phyloP scores from a whole-genome alignment of 2,888 invertebrate species.

The Linnaemya vulpina region DNA sequence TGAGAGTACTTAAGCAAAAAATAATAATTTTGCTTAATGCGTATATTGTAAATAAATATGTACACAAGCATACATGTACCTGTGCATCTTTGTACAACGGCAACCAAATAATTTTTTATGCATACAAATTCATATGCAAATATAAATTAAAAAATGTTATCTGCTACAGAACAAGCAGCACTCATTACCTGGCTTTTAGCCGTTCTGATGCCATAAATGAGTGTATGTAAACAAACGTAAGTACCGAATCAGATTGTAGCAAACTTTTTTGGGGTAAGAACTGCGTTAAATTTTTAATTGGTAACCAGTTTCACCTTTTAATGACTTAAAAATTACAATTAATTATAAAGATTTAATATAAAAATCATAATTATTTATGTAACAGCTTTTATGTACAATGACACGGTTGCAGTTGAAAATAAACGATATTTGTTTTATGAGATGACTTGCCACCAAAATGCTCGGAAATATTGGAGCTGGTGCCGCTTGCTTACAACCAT shows the following conservation, averaged over 20 bases:
- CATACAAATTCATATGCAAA: neutral
- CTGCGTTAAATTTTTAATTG: constrained; percentile 19
- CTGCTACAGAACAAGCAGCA: constrained; percentile 50
- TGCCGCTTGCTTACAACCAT: no score
- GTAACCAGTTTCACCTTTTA: constrained; percentile 24
- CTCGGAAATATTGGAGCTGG: no score
- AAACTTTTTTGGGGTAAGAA: neutral
- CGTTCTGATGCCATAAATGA: neutral
- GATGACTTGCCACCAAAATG: no score
- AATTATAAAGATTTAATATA: neutral
- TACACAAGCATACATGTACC: neutral
- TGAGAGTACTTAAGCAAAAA: constrained; percentile 22
- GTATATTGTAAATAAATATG: neutral
- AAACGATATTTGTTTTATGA: no score
- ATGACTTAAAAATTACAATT: constrained; percentile 7
- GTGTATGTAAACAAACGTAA: no score
- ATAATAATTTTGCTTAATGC: constrained; percentile 25
- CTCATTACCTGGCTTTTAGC: constrained; percentile 10
- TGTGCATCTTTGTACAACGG: neutral
- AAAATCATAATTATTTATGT: neutral
- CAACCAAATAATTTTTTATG: constrained; percentile 11
- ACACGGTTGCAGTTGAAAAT: no score
- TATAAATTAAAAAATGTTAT: constrained; percentile 42
- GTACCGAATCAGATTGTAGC: constrained; percentile 15
- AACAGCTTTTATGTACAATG: no score